These are phyloP conservation scores for Spisula solida DNA, from an alignment of 2,888 invertebrate genomes.

Conservation along the genomic window DNA sequence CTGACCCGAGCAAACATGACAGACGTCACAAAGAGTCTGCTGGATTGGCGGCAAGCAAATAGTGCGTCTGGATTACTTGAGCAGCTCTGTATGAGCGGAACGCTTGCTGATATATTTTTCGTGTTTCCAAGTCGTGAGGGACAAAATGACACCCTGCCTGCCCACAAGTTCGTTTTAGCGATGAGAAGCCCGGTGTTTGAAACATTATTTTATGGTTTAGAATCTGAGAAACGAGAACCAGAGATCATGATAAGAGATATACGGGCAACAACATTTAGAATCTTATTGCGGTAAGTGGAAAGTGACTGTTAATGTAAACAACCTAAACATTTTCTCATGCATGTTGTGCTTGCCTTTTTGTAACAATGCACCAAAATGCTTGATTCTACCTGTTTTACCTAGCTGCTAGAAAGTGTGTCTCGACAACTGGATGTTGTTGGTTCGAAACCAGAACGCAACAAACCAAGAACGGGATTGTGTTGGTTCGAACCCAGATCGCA, in stretches of 20 bases:
- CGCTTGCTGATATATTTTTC: slow-evolving; percentile 68
- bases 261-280: slow-evolving; percentile 64
- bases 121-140: slow-evolving; percentile 70
- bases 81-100: slow-evolving; percentile 66
- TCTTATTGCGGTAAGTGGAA: slow-evolving; percentile 54
- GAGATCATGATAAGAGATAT: slow-evolving; percentile 64
- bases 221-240: slow-evolving; percentile 57
- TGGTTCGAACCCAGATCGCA: too few species aligned
- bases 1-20: not conserved
- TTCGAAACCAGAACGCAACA: too few species aligned
- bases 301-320: too few species aligned
- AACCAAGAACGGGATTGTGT: too few species aligned
- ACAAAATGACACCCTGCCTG: slow-evolving; percentile 69
- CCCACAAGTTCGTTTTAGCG: slow-evolving; percentile 70
- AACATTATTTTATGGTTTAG: slow-evolving; percentile 64
- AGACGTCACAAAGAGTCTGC: slow-evolving; percentile 29
- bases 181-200: slow-evolving; percentile 72
- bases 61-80: slow-evolving; percentile 58
- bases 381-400: too few species aligned
- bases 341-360: too few species aligned
- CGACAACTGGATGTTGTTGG: too few species aligned
- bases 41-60: slow-evolving; percentile 55
- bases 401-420: too few species aligned
- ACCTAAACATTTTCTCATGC: too few species aligned
- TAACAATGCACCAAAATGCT: too few species aligned